phyloP scores from a whole-genome alignment of 2,797 vertebrate genomes.

The Chelmon rostratus region DNA sequence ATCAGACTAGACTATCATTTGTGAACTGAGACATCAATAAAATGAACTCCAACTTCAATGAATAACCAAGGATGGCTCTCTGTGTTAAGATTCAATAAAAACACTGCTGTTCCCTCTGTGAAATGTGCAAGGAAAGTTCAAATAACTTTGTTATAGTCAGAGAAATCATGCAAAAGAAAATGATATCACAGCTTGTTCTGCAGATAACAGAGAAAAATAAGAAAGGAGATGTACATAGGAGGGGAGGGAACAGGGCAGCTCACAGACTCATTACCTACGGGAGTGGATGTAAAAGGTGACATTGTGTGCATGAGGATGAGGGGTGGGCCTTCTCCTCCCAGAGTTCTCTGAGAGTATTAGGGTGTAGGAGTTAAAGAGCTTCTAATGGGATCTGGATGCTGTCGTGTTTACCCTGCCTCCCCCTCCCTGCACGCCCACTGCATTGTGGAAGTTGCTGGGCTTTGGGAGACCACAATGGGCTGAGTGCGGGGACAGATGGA shows the following conservation, averaged over 20 bases:
- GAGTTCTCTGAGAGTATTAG: conserved; percentile 78
- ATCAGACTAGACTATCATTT: not conserved
- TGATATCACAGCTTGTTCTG: not conserved
- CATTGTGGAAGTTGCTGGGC: conserved; percentile 87
- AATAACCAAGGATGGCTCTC: not conserved
- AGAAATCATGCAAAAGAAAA: not conserved
- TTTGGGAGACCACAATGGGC: conserved; percentile 85
- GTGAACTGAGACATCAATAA: not conserved
- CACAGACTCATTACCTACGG: conserved; percentile 75
- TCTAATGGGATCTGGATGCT: conserved; percentile 90
- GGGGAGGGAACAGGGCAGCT: conserved; percentile 37
- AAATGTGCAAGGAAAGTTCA: not conserved
- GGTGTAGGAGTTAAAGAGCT: conserved; percentile 89
- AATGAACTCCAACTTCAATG: not conserved
- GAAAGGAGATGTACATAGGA: conserved; percentile 13
- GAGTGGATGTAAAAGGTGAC: conserved; percentile 76
- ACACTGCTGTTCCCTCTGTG: not conserved
- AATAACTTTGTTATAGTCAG: not conserved
- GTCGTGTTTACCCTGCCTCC: conserved; percentile 87
- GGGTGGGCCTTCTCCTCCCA: conserved; percentile 79
- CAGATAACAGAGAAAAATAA: not conserved
- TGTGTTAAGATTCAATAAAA: not conserved
- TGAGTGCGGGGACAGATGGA: conserved; percentile 89
- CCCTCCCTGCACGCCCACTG: conserved; percentile 82
- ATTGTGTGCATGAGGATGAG: conserved; percentile 76